phyloP scores from a whole-genome alignment of 2,888 invertebrate species.

The Ethmia dodecea region DNA sequence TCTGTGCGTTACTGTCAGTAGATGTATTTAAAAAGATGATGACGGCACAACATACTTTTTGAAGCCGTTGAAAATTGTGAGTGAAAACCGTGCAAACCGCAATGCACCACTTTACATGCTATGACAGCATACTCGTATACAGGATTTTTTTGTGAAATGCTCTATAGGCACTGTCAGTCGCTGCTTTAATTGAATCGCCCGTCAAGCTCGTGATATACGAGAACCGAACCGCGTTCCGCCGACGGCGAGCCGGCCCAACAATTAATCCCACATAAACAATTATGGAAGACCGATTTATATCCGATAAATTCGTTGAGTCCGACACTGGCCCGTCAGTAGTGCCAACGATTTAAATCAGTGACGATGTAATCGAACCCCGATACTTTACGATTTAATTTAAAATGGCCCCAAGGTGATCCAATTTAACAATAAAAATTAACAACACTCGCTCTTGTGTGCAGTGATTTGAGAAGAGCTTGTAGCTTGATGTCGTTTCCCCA shows the following conservation, averaged over 20 bases:
- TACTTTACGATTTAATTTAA: slow-evolving; percentile 54
- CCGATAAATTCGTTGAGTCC: slow-evolving; percentile 50
- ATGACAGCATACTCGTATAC: slow-evolving; percentile 18
- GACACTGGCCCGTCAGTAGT: slow-evolving; percentile 33
- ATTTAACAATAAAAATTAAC: slow-evolving; percentile 37
- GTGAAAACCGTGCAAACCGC: slow-evolving; percentile 24
- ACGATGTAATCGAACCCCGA: slow-evolving; percentile 45
- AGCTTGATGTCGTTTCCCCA: slow-evolving; percentile 46
- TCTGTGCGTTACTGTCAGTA: no score
- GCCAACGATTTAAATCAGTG: slow-evolving; percentile 41
- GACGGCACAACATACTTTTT: background rate
- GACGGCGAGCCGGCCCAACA: slow-evolving; percentile 43
- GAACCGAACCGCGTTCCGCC: slow-evolving; percentile 31
- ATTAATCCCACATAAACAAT: slow-evolving; percentile 64
- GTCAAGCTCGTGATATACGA: slow-evolving; percentile 57
- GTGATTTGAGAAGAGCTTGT: slow-evolving; percentile 30
- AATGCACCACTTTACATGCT: slow-evolving; percentile 19
- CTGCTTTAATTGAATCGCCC: slow-evolving; percentile 62
- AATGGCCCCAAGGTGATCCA: slow-evolving; percentile 42
- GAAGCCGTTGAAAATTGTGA: slow-evolving; percentile 7
- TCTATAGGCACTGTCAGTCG: slow-evolving; percentile 41
- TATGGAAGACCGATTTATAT: slow-evolving; percentile 54
- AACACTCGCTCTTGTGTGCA: slow-evolving; percentile 13
- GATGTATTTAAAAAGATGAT: no score
- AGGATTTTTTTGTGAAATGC: slow-evolving; percentile 20